A percentile compares a stretch with the other conserved stretches of the same genome.
phyloP scores from a whole-genome alignment of 2,888 invertebrate genomes.

The Pollenia angustigena region DNA sequence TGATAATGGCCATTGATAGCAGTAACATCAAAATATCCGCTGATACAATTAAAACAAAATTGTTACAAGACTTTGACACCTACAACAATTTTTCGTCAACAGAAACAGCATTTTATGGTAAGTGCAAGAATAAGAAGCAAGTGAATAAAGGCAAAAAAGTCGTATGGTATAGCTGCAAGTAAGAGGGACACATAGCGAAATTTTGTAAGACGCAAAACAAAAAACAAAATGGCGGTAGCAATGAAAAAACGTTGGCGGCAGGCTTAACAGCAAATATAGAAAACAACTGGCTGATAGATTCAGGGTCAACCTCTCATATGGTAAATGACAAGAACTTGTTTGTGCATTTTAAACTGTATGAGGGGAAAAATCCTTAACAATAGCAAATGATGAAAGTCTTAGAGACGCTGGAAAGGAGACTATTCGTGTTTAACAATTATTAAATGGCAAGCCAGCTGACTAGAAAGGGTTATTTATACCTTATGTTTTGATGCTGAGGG shows the following conservation, averaged over 20 bases:
- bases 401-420: constrained; percentile 24
- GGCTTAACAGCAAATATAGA: constrained; percentile 23
- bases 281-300: constrained; percentile 31
- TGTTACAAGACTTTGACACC: no score
- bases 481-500: constrained; percentile 15
- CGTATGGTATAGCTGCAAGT: constrained; percentile 39
- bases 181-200: constrained; percentile 33
- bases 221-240: constrained; percentile 27
- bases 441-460: constrained; percentile 13
- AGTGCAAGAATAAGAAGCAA: no score
- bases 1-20: no score
- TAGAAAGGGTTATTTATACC: background rate
- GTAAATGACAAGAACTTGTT: constrained; percentile 34
- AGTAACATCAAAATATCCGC: no score
- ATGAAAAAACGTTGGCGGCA: constrained; percentile 25
- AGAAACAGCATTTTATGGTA: no score
- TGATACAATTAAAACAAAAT: no score
- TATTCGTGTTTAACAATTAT: constrained; percentile 14
- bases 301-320: constrained; percentile 48
- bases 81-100: no score
- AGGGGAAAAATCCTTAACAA: background rate
- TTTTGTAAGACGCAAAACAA: constrained; percentile 14
- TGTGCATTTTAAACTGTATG: constrained; percentile 22
- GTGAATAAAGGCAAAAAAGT: no score
- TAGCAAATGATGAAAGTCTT: constrained; percentile 16